Percentiles rank a stretch among this genome's conserved stretches.
Conservation (phyloP, 2,888 invertebrate species). For the Dryobota labecula region DNA sequence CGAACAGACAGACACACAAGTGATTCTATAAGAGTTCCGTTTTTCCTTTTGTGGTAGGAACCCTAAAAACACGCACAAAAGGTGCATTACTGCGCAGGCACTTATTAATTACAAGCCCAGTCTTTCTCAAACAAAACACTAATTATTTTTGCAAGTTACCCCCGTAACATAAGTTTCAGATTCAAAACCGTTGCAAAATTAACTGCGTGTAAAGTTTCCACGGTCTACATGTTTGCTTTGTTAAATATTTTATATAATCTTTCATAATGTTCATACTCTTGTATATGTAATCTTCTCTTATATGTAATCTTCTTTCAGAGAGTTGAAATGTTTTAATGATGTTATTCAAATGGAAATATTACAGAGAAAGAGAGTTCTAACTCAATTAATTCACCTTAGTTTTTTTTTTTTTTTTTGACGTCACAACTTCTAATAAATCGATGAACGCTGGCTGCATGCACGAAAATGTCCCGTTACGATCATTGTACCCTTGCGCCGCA, state of each 20-base stretch:
- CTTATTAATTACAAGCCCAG: conserved; percentile 19
- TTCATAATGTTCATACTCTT: conserved; percentile 27
- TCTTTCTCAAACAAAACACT: conserved; percentile 44
- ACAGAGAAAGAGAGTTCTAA: background rate
- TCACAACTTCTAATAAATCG: no score
- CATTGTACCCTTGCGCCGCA: no score
- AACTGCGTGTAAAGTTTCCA: conserved; percentile 48
- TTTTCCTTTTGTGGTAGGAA: no score
- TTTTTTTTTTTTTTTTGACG: no score
- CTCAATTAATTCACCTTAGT: background rate
- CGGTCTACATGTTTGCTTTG: conserved; percentile 18
- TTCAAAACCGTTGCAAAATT: conserved; percentile 48
- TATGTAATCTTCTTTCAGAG: conserved; percentile 12
- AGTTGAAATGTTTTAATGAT: background rate
- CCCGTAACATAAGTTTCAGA: conserved; percentile 44
- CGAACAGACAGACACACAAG: no score
- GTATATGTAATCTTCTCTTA: conserved; percentile 20
- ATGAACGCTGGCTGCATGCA: no score
- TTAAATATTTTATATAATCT: conserved; percentile 37
- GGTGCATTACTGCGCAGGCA: background rate
- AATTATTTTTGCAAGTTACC: conserved; percentile 54
- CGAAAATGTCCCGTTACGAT: no score
- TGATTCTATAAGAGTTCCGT: no score
- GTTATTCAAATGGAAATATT: background rate
- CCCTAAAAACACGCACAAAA: background rate